phyloP scores from a whole-genome alignment of 2,888 invertebrate species.

The Drosophila stalkeri region DNA sequence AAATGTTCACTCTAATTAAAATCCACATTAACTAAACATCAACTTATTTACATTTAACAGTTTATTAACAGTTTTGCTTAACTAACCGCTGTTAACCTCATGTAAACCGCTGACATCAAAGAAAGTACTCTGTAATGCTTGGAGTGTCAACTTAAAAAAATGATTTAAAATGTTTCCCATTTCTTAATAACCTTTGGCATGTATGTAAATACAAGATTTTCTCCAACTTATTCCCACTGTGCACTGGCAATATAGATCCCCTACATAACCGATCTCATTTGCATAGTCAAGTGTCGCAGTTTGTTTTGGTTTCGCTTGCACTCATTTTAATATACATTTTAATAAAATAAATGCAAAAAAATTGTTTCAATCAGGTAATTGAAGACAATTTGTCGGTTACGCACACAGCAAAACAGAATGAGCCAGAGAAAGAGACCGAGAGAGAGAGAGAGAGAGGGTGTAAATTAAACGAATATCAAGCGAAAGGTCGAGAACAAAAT shows the following conservation, averaged over 20 bases:
- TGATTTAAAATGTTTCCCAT: not conserved
- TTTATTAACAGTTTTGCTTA: not conserved
- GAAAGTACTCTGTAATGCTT: not conserved
- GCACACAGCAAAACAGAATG: slow-evolving; percentile 22
- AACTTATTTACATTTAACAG: not conserved
- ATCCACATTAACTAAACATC: not conserved
- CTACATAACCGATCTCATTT: slow-evolving; percentile 38
- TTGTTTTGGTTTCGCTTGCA: slow-evolving; percentile 64
- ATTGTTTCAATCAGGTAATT: slow-evolving; percentile 84
- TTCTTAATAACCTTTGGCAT: not conserved
- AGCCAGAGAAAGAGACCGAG: not conserved
- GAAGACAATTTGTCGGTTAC: slow-evolving; percentile 82
- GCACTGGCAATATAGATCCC: slow-evolving; percentile 22
- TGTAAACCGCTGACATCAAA: not conserved
- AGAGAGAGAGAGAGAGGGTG: not conserved
- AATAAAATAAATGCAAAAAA: slow-evolving; percentile 81
- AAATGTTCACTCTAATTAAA: not conserved
- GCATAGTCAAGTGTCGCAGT: slow-evolving; percentile 46
- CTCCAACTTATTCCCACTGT: slow-evolving; percentile 34
- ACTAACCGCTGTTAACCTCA: not conserved
- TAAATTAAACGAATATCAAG: not conserved
- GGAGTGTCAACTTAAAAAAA: not conserved
- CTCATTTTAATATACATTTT: slow-evolving; percentile 80
- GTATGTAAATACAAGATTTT: not conserved
- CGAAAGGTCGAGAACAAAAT: slow-evolving; percentile 57